phyloP scores from a whole-genome alignment of 2,797 vertebrate genomes.

The Toxotes lorentzi region DNA sequence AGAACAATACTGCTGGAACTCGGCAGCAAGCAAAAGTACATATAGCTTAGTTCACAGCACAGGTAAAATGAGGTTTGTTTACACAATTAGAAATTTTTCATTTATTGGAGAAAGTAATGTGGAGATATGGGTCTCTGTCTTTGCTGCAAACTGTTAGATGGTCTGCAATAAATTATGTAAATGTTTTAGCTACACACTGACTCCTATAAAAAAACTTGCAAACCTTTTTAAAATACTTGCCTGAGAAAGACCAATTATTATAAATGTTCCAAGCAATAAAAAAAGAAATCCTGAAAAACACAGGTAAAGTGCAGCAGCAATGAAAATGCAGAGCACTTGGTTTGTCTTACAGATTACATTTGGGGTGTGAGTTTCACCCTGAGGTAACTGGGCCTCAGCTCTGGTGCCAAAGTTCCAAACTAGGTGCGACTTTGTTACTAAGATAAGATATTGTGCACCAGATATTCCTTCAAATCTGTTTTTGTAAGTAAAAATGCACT shows the following conservation, averaged over 20 bases:
- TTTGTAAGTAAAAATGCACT: background rate
- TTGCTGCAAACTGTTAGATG: background rate
- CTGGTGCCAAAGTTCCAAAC: background rate
- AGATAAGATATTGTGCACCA: background rate
- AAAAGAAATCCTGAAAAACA: slow-evolving; percentile 3
- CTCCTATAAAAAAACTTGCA: background rate
- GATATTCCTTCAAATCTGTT: background rate
- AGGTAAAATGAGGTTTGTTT: slow-evolving; percentile 13
- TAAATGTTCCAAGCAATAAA: slow-evolving; percentile 9
- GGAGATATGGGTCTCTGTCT: background rate
- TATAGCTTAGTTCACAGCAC: background rate
- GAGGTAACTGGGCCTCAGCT: background rate
- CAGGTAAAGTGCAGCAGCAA: background rate
- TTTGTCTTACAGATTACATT: background rate
- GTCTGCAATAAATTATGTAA: background rate
- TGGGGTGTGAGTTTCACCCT: background rate
- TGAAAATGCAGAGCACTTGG: background rate
- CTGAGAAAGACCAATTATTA: background rate
- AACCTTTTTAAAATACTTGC: background rate
- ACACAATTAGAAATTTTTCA: slow-evolving; percentile 3
- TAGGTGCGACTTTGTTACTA: background rate
- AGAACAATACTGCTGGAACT: slow-evolving; percentile 21
- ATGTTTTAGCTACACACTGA: background rate
- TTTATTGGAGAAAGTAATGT: background rate
- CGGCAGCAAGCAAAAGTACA: slow-evolving; percentile 17